Percentiles rank a stretch among this genome's conserved stretches.
Evolutionary conservation across 2,797 vertebrate genomes (phyloP).

Genomic region (Peromyscus eremicus): DNA sequence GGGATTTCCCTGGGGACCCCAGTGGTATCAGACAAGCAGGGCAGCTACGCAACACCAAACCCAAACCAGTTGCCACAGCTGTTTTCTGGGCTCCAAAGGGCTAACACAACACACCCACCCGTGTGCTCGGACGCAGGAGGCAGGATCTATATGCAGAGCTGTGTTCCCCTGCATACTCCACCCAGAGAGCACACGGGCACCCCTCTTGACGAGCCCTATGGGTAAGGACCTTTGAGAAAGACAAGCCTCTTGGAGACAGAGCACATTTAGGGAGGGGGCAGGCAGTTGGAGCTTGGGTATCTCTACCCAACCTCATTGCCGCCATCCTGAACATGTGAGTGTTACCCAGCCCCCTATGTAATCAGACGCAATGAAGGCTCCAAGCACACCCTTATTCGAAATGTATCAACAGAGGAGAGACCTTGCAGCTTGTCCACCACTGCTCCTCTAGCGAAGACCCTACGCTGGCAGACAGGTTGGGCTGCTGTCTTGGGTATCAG

Average conservation of each 20-base stretch:
- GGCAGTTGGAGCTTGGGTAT: background rate
- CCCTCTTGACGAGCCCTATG: background rate
- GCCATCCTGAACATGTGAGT: background rate
- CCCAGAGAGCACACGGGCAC: background rate
- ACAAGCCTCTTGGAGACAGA: background rate
- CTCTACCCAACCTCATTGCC: background rate
- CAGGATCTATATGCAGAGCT: fast-evolving
- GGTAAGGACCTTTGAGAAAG: background rate
- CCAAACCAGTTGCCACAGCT: background rate
- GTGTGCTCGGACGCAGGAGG: background rate
- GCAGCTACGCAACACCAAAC: fast-evolving
- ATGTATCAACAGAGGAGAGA: background rate
- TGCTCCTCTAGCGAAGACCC: background rate
- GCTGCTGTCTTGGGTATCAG: background rate
- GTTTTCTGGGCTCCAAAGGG: background rate
- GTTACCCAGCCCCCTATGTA: background rate
- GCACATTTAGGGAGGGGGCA: background rate
- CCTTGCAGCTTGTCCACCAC: background rate
- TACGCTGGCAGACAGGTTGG: background rate
- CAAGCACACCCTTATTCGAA: background rate
- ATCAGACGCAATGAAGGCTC: background rate
- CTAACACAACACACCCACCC: background rate
- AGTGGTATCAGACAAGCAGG: fast-evolving
- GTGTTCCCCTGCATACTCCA: constrained; percentile 17
- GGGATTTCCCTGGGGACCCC: background rate